Conservation (phyloP, 2,113 vertebrate genomes). For the Xyliphius kryptos region DNA sequence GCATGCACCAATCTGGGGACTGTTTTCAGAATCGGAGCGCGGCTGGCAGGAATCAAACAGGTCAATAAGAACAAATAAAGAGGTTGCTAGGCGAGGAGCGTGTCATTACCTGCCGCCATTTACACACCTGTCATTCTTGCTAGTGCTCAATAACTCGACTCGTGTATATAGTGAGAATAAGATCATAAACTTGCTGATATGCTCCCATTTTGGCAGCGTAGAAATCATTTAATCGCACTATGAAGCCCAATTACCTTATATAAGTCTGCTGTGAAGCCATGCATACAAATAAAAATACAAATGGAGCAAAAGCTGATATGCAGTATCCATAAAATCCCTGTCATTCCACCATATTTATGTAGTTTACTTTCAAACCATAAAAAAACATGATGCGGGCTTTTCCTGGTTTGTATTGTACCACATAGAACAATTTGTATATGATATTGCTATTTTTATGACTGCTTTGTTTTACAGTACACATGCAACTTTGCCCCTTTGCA, state of each 20-base stretch:
- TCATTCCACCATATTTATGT: not conserved
- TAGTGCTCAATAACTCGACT: no score
- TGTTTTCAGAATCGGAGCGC: no score
- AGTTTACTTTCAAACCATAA: not conserved
- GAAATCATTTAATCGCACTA: constrained; percentile 10
- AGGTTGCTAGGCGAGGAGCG: no score
- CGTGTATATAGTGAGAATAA: no score
- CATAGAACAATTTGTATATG: not conserved
- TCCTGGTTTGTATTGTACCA: not conserved
- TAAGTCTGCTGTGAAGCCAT: not conserved
- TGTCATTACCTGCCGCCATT: no score
- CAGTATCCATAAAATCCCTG: not conserved
- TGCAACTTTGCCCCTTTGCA: no score
- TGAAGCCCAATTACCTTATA: constrained; percentile 7
- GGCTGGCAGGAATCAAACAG: no score
- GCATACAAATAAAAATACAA: not conserved
- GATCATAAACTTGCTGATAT: constrained; percentile 30
- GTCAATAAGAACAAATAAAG: no score
- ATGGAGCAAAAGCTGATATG: not conserved
- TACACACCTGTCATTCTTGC: no score
- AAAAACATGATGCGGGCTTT: not conserved
- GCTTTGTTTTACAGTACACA: no score
- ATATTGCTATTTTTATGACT: not conserved
- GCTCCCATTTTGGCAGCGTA: not conserved
- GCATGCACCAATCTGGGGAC: no score